These are phyloP conservation scores for Diabrotica virgifera DNA, from an alignment of 1,140 invertebrate species.

Conservation along the genomic window DNA sequence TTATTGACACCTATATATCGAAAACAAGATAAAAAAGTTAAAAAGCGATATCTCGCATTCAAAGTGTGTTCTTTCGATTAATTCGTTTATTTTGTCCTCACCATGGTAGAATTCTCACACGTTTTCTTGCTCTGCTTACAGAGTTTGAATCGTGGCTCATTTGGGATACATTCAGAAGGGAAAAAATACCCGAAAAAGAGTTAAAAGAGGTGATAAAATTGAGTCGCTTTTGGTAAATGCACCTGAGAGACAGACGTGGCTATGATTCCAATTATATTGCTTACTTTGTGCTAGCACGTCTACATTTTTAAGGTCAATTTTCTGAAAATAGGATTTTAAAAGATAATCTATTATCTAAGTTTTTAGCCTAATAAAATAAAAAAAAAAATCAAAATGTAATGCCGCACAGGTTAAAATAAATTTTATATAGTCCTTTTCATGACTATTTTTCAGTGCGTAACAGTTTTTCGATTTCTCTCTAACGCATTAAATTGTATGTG, in stretches of 20 bases:
- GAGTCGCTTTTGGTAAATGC: not conserved
- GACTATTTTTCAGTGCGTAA: too few relatives aligned
- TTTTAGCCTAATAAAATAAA: too few relatives aligned
- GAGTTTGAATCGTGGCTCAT: constrained; percentile 1
- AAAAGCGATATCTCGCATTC: constrained; percentile 2
- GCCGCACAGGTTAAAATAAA: too few relatives aligned
- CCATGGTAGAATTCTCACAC: not conserved
- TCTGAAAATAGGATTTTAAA: too few relatives aligned
- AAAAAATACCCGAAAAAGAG: not conserved
- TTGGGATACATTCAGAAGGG: constrained; percentile 2
- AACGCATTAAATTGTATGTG: too few relatives aligned
- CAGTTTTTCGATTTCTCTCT: too few relatives aligned
- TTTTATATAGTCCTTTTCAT: too few relatives aligned
- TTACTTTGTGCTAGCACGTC: not conserved
- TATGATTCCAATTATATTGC: not conserved
- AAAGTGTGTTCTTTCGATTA: not conserved
- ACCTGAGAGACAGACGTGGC: not conserved
- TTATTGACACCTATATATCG: not conserved
- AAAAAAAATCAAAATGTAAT: too few relatives aligned
- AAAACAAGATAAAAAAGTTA: constrained; percentile 1
- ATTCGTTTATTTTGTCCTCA: not conserved
- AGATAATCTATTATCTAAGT: too few relatives aligned
- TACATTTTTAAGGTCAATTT: too few relatives aligned
- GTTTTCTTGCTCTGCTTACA: not conserved
- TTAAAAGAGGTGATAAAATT: constrained; percentile 3